phyloP scores from a whole-genome alignment of 2,113 vertebrate genomes.

The Oenanthe melanoleuca region DNA sequence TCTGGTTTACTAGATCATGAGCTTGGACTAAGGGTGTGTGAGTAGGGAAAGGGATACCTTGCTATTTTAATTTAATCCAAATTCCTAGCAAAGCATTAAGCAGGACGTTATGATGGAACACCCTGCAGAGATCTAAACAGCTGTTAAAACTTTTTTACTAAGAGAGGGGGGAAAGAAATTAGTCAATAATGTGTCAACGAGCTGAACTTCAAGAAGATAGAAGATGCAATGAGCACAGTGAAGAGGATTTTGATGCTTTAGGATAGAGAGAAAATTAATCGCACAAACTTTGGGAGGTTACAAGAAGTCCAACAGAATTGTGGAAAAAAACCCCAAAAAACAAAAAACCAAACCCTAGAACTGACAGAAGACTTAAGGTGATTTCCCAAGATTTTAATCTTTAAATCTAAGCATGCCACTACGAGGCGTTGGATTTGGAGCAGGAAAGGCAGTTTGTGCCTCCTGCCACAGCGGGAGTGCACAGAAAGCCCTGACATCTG shows the following conservation, averaged over 20 bases:
- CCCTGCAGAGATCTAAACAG: not conserved
- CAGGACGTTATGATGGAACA: not conserved
- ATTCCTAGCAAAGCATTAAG: not conserved
- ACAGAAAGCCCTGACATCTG: not conserved
- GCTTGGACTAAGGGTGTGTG: not conserved
- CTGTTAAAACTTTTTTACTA: not conserved
- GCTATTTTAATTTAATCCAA: not conserved
- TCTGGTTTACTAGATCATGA: not conserved
- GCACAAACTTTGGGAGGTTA: not conserved
- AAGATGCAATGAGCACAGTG: not conserved
- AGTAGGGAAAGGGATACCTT: not conserved
- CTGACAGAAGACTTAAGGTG: not conserved
- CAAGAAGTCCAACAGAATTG: not conserved
- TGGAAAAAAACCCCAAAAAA: not conserved
- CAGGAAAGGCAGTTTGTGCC: not conserved
- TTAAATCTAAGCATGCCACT: not conserved
- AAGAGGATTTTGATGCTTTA: not conserved
- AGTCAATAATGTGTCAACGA: not conserved
- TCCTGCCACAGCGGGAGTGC: not conserved
- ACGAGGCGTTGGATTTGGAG: not conserved
- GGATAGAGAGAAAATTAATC: not conserved
- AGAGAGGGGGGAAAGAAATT: not conserved
- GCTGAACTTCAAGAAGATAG: not conserved
- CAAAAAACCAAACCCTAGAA: not conserved
- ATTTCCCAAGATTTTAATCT: not conserved